A percentile compares a stretch with the other conserved stretches of the same genome.
Conservation (phyloP, 2,113 vertebrate genomes). For the Sylvietta virens region DNA sequence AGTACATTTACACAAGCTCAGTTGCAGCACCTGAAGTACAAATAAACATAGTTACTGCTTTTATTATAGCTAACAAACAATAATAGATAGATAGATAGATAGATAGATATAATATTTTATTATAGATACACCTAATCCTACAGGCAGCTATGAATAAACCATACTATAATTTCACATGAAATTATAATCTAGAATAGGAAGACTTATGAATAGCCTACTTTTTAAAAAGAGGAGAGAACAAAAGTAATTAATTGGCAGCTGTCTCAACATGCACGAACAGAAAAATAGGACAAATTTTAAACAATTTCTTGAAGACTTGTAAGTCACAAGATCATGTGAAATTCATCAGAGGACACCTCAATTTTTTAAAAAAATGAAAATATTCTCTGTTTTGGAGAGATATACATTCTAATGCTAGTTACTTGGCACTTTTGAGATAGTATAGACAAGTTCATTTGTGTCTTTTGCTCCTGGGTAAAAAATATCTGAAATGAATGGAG, state of each 20-base stretch:
- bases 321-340: not conserved
- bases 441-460: accelerated
- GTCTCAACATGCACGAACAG: not conserved
- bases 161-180: not conserved
- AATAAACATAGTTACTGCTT: not conserved
- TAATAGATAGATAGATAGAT: too few species aligned
- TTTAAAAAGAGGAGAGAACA: not conserved
- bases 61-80: too few species aligned
- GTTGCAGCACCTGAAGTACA: not conserved
- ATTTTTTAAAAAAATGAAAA: not conserved
- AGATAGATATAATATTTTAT: too few species aligned
- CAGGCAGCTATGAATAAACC: not conserved
- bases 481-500: not conserved
- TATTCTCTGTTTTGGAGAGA: not conserved
- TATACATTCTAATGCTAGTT: not conserved
- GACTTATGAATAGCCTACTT: not conserved
- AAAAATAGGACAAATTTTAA: not conserved
- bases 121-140: not conserved
- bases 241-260: not conserved
- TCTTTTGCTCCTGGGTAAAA: not conserved
- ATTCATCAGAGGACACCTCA: not conserved
- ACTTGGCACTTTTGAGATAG: not conserved
- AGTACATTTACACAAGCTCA: not conserved
- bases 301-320: not conserved
- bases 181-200: not conserved